Evolutionary conservation across 2,113 vertebrate species (phyloP), one percentile per base, ranked within the genome.

Genomic region (Phaethornis superciliosus): DNA sequence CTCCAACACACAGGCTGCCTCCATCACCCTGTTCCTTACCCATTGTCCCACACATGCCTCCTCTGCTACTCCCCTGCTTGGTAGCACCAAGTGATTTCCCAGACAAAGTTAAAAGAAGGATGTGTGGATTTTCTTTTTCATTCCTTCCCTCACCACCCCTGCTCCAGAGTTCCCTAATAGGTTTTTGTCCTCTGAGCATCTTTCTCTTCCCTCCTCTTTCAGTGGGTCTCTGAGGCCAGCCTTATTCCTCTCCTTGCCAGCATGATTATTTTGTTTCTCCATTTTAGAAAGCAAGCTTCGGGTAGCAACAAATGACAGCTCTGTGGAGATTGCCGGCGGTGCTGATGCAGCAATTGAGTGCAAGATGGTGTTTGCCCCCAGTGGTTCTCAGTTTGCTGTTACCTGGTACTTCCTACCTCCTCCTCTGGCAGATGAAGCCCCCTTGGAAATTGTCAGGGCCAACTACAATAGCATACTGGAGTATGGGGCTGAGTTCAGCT

Each of bases 271-370:
- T 42, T 89, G 15, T 70, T 85, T 94, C 67, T 95, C 58, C 14
- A 7, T 97, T 82, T 83, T 52, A 98, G 98, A 96, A 84, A 98
- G 96, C 91, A 93, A 92, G 59, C 89, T 98, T 18, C 63, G 1
- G 26, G 81, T 98, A 65, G 74, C 91, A 52, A n/a, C 21, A 0
- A 17, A 49, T 47, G 81, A 71, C 42, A 95, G 70, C 37, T 72
- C 77, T 24, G 52, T 93, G 89, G 96, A 97, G 72, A 42, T 92
- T 67, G 49, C 85, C 19, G 19, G 75, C 0, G 30, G 75, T 78
- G 89, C 95, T 44, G 93, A 96, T 7, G 4, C 91, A 16, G 52
- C 89, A 9, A 69, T 97, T 7, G 96, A 97, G 59, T 97, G 96
- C 68, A 92, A 59, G 52, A 37, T 96, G 55, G 3, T 79, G 65